Evolutionary conservation across 2,888 invertebrate genomes (phyloP).

Genomic region (Volucella bombylans): DNA sequence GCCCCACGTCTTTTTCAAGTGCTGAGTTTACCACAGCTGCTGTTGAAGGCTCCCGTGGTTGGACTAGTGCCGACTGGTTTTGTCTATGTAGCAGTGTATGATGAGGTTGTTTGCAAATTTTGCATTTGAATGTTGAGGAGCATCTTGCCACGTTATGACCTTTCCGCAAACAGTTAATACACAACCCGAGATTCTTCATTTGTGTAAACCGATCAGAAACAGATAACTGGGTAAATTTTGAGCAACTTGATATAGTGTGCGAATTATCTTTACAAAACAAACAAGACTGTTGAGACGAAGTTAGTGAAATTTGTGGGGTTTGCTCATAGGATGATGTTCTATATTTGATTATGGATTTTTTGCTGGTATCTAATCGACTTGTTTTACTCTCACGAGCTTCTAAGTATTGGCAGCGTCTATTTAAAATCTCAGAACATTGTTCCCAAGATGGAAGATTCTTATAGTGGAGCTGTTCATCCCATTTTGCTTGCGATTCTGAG

Average conservation of each 20-base stretch:
- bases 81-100: constrained; percentile 48
- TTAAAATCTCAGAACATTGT: too few species aligned
- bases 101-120: constrained; percentile 40
- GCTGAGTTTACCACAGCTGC: background rate
- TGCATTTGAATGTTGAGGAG: constrained; percentile 37
- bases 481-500: too few species aligned
- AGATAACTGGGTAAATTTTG: background rate
- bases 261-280: constrained; percentile 19
- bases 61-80: background rate
- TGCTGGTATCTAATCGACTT: too few species aligned
- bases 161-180: constrained; percentile 60
- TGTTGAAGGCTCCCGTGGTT: background rate
- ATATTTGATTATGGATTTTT: background rate
- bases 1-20: too few species aligned
- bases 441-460: too few species aligned
- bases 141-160: constrained; percentile 49
- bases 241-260: constrained; percentile 46
- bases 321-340: background rate
- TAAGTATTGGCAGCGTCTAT: too few species aligned
- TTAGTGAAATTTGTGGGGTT: constrained; percentile 13
- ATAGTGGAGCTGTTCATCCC: too few species aligned
- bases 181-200: constrained; percentile 45
- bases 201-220: constrained; percentile 40
- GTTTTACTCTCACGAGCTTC: too few species aligned
- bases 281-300: constrained; percentile 6